phyloP scores from a whole-genome alignment of 2,797 vertebrate species.

The Leptoclinus maculatus region DNA sequence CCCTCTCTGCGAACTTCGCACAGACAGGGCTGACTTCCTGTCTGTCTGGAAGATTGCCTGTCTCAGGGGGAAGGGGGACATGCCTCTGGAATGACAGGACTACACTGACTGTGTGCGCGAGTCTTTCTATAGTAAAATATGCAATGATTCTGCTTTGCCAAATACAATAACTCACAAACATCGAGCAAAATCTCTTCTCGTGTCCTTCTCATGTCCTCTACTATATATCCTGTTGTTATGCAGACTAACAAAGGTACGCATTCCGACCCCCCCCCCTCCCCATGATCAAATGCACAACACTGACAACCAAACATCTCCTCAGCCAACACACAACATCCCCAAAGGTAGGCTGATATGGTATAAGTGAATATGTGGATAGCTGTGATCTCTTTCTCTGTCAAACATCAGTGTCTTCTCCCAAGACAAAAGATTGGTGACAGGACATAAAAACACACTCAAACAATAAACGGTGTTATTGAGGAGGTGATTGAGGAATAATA shows the following conservation, averaged over 20 bases:
- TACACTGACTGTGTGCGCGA: conserved; percentile 17
- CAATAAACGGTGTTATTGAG: conserved; percentile 61
- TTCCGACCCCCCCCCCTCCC: background rate
- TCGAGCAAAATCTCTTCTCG: conserved; percentile 4
- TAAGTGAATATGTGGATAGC: conserved; percentile 48
- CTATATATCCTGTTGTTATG: conserved; percentile 44
- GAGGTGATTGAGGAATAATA: conserved; percentile 72
- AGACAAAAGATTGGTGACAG: conserved; percentile 63
- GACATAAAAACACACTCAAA: conserved; percentile 56
- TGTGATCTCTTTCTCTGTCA: conserved; percentile 74
- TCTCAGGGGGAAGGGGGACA: conserved; percentile 61
- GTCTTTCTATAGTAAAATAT: conserved; percentile 27
- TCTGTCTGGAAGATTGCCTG: conserved; percentile 65
- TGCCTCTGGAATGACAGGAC: conserved; percentile 63
- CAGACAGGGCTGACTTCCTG: conserved; percentile 71
- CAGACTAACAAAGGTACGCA: conserved; percentile 39
- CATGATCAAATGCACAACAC: conserved; percentile 68
- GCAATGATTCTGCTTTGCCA: conserved; percentile 24
- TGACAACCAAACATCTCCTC: conserved; percentile 62
- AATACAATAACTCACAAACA: conserved; percentile 37
- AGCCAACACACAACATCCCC: conserved; percentile 55
- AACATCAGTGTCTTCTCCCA: conserved; percentile 64
- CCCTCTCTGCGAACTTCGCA: conserved; percentile 52
- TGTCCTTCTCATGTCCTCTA: conserved; percentile 65
- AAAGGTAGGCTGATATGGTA: conserved; percentile 56